These are phyloP conservation scores for Drosophila phalerata DNA, from an alignment of 2,888 invertebrate genomes.

Conservation along the genomic window DNA sequence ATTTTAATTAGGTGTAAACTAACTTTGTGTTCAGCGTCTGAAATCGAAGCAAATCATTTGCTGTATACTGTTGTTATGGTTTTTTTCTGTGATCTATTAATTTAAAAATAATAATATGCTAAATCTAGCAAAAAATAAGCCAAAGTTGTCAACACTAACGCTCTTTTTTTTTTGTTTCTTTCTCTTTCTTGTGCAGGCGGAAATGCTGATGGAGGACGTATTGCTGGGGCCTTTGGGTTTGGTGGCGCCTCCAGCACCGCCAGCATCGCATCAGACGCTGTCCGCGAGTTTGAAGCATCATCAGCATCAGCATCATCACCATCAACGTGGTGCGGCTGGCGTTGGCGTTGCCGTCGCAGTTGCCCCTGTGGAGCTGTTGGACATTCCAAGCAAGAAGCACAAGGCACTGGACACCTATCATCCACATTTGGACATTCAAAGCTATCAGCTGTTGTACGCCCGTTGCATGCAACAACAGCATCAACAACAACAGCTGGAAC, in stretches of 20 bases:
- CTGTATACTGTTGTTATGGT: too few species aligned
- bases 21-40: too few species aligned
- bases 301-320: slow-evolving; percentile 28
- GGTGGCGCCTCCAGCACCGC: slow-evolving; percentile 60
- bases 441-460: slow-evolving; percentile 83
- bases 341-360: slow-evolving; percentile 8
- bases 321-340: slow-evolving; percentile 8
- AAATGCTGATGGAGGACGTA: slow-evolving; percentile 79
- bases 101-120: too few species aligned
- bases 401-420: slow-evolving; percentile 80
- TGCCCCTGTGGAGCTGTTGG: slow-evolving; percentile 86
- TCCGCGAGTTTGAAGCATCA: slow-evolving; percentile 85
- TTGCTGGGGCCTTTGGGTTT: slow-evolving; percentile 63
- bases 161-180: slow-evolving; percentile 38
- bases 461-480: slow-evolving; percentile 74
- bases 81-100: too few species aligned
- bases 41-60: too few species aligned
- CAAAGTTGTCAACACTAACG: slow-evolving; percentile 4
- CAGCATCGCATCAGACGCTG: slow-evolving; percentile 56
- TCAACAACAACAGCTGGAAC: slow-evolving; percentile 54
- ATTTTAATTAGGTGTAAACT: too few species aligned
- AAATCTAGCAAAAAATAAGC: not conserved
- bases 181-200: slow-evolving; percentile 72
- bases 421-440: slow-evolving; percentile 26
- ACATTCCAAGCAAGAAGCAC: slow-evolving; percentile 89